phyloP scores from a whole-genome alignment of 2,888 invertebrate species.

The Nymphalis polychloros region DNA sequence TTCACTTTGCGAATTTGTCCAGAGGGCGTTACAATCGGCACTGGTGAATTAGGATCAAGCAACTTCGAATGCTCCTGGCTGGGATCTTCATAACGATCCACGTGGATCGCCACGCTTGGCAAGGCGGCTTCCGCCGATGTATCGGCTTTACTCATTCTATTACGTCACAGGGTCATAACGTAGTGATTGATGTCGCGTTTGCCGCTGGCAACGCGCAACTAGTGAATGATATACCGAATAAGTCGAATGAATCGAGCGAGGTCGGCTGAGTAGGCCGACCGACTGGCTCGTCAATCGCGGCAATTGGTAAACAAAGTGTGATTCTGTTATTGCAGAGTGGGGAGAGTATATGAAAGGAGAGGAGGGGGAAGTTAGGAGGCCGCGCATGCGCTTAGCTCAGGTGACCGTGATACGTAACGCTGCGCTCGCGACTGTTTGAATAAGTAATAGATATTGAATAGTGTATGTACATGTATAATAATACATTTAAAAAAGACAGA shows the following conservation, averaged over 20 bases:
- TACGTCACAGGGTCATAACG: slow-evolving; percentile 78
- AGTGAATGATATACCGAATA: slow-evolving; percentile 82
- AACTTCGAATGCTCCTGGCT: slow-evolving; percentile 70
- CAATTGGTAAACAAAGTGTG: slow-evolving; percentile 79
- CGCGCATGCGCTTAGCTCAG: slow-evolving; percentile 90
- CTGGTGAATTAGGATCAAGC: slow-evolving; percentile 60
- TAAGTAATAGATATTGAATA: slow-evolving; percentile 3
- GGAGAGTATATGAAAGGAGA: slow-evolving; percentile 79
- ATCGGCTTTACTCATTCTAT: slow-evolving; percentile 75
- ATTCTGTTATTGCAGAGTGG: slow-evolving; percentile 62
- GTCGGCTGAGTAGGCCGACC: slow-evolving; percentile 84
- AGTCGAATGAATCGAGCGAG: slow-evolving; percentile 85
- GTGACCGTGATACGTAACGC: slow-evolving; percentile 83
- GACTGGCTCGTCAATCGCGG: slow-evolving; percentile 77
- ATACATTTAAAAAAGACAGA: not conserved
- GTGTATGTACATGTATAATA: not conserved
- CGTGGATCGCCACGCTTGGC: slow-evolving; percentile 73
- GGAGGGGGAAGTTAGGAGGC: slow-evolving; percentile 89
- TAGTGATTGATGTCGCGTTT: slow-evolving; percentile 70
- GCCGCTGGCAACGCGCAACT: slow-evolving; percentile 74
- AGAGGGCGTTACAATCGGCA: slow-evolving; percentile 70
- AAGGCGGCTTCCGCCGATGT: slow-evolving; percentile 69
- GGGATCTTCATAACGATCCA: slow-evolving; percentile 67
- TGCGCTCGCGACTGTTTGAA: slow-evolving; percentile 82
- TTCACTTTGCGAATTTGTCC: slow-evolving; percentile 79